These are phyloP conservation scores for Sericinus montela DNA, from an alignment of 2,888 invertebrate species.

Conservation along the genomic window DNA sequence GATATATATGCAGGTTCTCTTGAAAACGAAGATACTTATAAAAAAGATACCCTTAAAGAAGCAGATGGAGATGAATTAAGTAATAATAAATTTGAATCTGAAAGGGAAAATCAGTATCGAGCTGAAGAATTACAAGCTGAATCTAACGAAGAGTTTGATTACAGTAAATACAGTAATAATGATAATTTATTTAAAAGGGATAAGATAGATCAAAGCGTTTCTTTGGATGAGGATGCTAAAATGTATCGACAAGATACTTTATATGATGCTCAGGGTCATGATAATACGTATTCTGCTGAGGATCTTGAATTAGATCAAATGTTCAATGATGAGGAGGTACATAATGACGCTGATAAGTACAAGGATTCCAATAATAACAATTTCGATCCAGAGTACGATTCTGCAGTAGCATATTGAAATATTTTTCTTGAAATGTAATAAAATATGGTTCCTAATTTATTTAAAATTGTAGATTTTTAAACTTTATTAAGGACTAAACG, in stretches of 20 bases:
- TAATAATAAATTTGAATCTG: conserved; percentile 26
- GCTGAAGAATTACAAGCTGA: conserved; percentile 9
- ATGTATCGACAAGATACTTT: conserved; percentile 38
- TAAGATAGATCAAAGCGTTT: conserved; percentile 21
- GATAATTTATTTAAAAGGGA: conserved; percentile 2
- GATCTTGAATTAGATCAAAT: conserved; percentile 38
- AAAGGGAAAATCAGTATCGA: conserved; percentile 13
- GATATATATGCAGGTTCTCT: conserved; percentile 17
- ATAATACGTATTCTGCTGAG: conserved; percentile 32
- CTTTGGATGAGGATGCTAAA: conserved; percentile 33
- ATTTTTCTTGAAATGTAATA: not conserved
- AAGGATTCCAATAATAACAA: conserved; percentile 53
- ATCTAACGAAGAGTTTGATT: conserved; percentile 20
- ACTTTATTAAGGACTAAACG: too few relatives aligned
- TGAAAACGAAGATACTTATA: conserved; percentile 19
- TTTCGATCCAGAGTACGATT: conserved; percentile 45
- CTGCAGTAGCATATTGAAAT: conserved; percentile 47
- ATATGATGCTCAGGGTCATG: conserved; percentile 28
- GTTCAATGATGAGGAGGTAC: conserved; percentile 45
- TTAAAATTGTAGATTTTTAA: not conserved
- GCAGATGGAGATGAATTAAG: conserved; percentile 26
- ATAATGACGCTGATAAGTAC: conserved; percentile 33
- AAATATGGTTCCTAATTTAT: not conserved
- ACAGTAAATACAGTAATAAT: conserved; percentile 21
- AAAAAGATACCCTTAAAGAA: conserved; percentile 22